phyloP scores from a whole-genome alignment of 2,113 vertebrate genomes.

The Malurus elegans region DNA sequence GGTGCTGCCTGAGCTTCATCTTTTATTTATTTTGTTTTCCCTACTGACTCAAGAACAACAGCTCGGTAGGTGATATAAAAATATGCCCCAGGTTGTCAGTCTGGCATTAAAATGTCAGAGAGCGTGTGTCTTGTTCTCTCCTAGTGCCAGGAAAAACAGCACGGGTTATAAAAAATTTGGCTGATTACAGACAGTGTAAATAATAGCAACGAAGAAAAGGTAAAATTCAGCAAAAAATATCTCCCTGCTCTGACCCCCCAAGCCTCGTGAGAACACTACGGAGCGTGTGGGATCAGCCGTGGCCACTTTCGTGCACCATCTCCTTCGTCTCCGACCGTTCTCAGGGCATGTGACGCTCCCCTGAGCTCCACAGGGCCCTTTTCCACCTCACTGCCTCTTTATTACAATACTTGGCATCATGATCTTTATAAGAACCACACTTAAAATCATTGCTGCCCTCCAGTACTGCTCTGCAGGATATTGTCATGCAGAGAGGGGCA shows the following conservation, averaged over 20 bases:
- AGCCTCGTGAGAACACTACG: neutral
- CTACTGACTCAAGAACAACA: neutral
- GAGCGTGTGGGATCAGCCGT: neutral
- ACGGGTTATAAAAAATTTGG: neutral
- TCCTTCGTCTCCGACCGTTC: fast-evolving
- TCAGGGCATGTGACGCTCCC: neutral
- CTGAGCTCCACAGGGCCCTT: neutral
- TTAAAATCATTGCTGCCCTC: neutral
- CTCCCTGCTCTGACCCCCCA: neutral
- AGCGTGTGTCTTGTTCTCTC: conserved; percentile 34
- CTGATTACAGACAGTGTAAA: neutral
- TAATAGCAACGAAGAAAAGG: neutral
- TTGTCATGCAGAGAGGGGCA: neutral
- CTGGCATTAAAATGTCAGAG: conserved; percentile 44
- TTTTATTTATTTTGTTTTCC: conserved; percentile 46
- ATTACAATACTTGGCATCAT: neutral
- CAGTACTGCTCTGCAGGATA: neutral
- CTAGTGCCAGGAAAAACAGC: neutral
- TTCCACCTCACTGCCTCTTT: neutral
- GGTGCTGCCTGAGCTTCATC: neutral
- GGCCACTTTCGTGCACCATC: neutral
- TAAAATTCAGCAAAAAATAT: neutral
- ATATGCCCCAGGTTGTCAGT: conserved; percentile 32
- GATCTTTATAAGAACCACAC: neutral
- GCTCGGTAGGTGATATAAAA: conserved; percentile 20